These are phyloP conservation scores for Empidonax traillii DNA, from an alignment of 2,113 vertebrate genomes.

Conservation along the genomic window DNA sequence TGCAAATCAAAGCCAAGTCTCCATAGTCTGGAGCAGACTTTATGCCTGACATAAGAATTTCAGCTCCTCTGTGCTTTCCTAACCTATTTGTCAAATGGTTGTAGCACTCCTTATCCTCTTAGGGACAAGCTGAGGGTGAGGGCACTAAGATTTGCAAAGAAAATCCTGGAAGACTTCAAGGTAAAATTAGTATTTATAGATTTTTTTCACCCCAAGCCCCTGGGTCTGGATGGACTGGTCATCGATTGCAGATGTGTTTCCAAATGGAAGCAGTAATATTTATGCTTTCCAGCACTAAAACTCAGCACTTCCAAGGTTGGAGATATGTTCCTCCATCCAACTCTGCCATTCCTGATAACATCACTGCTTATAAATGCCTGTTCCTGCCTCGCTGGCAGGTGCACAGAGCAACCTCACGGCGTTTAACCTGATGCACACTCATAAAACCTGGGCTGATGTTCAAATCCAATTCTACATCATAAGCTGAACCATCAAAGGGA, in stretches of 20 bases:
- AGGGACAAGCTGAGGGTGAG: not conserved
- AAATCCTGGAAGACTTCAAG: not conserved
- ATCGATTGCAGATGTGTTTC: not conserved
- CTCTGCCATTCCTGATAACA: not conserved
- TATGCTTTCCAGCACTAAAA: not conserved
- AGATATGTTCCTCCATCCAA: not conserved
- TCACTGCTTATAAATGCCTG: not conserved
- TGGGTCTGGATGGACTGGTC: not conserved
- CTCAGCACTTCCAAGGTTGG: not conserved
- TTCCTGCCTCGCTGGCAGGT: not conserved
- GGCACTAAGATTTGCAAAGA: not conserved
- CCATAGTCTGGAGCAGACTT: not conserved
- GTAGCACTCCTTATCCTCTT: not conserved
- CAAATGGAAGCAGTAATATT: not conserved
- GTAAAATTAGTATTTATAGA: not conserved
- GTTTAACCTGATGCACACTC: fast-evolving
- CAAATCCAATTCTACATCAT: not conserved
- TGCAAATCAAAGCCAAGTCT: not conserved
- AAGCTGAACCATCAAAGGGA: not conserved
- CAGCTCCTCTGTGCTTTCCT: not conserved
- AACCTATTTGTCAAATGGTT: not conserved
- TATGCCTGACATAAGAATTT: not conserved
- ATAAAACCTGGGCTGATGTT: not conserved
- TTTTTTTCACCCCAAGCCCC: not conserved
- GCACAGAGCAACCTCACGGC: not conserved